Conservation (phyloP, 1,140 invertebrate species). For the Sycophila sp. region DNA sequence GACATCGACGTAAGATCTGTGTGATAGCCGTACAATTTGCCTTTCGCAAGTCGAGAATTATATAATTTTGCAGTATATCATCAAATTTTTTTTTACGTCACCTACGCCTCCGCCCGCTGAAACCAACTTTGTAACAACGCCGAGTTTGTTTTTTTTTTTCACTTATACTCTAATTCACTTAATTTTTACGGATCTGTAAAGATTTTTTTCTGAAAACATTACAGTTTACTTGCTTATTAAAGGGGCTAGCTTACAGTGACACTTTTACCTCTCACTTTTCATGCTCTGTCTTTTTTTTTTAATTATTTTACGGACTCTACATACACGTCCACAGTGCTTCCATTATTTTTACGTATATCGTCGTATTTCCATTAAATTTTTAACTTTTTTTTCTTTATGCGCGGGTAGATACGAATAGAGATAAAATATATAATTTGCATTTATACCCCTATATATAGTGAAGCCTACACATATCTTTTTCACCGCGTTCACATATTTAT, state of each 20-base stretch:
- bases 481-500: slow-evolving; percentile 40
- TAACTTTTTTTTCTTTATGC: slow-evolving; percentile 41
- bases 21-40: slow-evolving; percentile 6
- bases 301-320: slow-evolving; percentile 48
- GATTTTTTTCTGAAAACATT: slow-evolving; percentile 24
- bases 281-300: slow-evolving; percentile 30
- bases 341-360: slow-evolving; percentile 43
- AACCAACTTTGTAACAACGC: slow-evolving; percentile 48
- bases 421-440: slow-evolving; percentile 65
- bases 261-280: slow-evolving; percentile 30
- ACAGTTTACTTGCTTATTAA: slow-evolving; percentile 30
- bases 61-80: neutral
- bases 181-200: slow-evolving; percentile 35
- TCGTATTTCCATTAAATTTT: slow-evolving; percentile 42
- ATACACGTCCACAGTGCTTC: slow-evolving; percentile 51
- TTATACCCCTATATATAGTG: slow-evolving; percentile 45
- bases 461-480: slow-evolving; percentile 46
- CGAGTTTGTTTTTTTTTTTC: slow-evolving; percentile 35
- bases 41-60: neutral
- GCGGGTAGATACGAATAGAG: slow-evolving; percentile 59
- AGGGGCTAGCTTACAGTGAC: slow-evolving; percentile 21
- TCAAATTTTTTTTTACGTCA: slow-evolving; percentile 37
- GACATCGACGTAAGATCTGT: slow-evolving; percentile 20
- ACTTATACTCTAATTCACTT: slow-evolving; percentile 50
- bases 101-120: slow-evolving; percentile 49